Conservation (phyloP, 1,140 invertebrate species). For the Drosophila cardini region DNA sequence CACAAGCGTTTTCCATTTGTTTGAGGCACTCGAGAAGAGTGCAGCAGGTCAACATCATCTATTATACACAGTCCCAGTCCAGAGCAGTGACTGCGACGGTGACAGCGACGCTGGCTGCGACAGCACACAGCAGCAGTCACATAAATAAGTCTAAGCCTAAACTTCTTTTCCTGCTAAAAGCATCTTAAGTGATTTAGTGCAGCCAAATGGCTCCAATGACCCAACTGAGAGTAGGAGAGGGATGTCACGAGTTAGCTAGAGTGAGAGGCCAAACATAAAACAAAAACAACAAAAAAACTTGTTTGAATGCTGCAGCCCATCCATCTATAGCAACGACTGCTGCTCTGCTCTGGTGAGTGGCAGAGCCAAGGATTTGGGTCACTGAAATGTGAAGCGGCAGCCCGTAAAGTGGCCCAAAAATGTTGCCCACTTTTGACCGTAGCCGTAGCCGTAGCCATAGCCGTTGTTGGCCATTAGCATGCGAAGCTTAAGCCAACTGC, state of each 20-base stretch:
- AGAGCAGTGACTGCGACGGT: neutral
- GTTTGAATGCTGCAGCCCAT: slow-evolving; percentile 51
- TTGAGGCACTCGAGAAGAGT: slow-evolving; percentile 35
- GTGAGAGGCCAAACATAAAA: slow-evolving; percentile 1
- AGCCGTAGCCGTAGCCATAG: neutral
- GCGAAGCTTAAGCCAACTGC: slow-evolving; percentile 51
- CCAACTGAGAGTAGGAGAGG: slow-evolving; percentile 19
- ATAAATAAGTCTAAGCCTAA: slow-evolving; percentile 77
- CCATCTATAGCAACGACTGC: slow-evolving; percentile 53
- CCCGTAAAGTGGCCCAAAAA: slow-evolving; percentile 76
- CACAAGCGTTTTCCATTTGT: slow-evolving; percentile 16
- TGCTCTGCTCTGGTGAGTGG: slow-evolving; percentile 15
- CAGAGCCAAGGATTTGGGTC: slow-evolving; percentile 73
- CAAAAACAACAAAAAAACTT: slow-evolving; percentile 26
- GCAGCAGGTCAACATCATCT: slow-evolving; percentile 78
- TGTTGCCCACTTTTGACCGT: slow-evolving; percentile 70
- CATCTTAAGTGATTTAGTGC: slow-evolving; percentile 83
- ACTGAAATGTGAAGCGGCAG: slow-evolving; percentile 73
- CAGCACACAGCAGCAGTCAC: slow-evolving; percentile 37
- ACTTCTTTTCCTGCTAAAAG: slow-evolving; percentile 76
- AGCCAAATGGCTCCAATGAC: slow-evolving; percentile 63
- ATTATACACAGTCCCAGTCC: slow-evolving; percentile 51
- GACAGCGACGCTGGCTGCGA: no score
- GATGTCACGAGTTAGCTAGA: neutral
- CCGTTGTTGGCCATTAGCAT: slow-evolving; percentile 43